Base-by-base conservation (phyloP, 2,113 vertebrate genomes). In the Chelonoidis abingdonii region DNA sequence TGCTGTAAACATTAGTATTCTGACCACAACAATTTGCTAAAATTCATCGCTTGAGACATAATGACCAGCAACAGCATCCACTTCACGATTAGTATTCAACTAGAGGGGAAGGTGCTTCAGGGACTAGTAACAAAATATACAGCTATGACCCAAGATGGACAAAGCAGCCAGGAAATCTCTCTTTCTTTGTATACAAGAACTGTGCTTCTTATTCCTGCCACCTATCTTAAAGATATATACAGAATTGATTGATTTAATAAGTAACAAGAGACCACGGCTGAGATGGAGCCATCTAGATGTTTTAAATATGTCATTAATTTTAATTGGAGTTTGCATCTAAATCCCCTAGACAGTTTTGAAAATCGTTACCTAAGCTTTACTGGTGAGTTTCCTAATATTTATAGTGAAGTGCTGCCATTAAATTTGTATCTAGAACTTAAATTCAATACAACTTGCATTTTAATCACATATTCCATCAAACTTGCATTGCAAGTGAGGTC, bases 391-490 rank as follows among this genome's bases (percentile, higher is more conserved):
- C 52, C 52, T 57, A 47, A 5, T 86, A 87, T 52, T 86, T 85
- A 80, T 27, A 83, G 0, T 88, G 80, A 78, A 94, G 88, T 27
- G 16, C 25, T 92, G 53, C 22, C 49, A 78, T 7, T 69, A 69
- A 93, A 62, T 17, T 72, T 6, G 1, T 29, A 29, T 44, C 62
- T 93, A 53, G 14, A 62, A 50, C 56, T 89, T 38, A n/a, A 81
- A 81, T 81, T 90, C 76, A 93, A n/a, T 52, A 56, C 59, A 83
- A 89, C 82, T 13, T 94, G 62, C 85, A 83, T 95, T 89, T 89
- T 49, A 90, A 53, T 90, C 31, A 52, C 2, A 53, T 54, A 59
- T 62, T 76, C 87, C 49, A 91, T 86, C 72, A 80, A 5, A 88
- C 52, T 92, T 62, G 41, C 91, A 83, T 88, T 91, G 80, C 21